Conservation (phyloP, 2,113 vertebrate genomes). For the Gavia stellata region DNA sequence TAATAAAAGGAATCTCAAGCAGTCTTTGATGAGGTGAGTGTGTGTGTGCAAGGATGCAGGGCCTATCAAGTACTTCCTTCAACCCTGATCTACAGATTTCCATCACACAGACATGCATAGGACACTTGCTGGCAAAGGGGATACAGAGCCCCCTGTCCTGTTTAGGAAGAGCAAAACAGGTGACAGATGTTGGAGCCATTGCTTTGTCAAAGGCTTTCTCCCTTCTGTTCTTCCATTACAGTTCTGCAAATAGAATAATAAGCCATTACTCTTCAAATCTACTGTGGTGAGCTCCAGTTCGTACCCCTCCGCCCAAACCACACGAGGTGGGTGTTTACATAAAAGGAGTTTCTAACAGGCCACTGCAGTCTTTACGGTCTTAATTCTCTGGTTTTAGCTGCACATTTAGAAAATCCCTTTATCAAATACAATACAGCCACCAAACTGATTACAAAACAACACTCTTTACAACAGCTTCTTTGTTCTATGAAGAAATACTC, state of each 20-base stretch:
- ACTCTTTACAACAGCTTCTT: background rate
- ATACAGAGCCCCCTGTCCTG: background rate
- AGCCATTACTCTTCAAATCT: background rate
- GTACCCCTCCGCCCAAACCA: background rate
- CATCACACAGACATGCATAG: background rate
- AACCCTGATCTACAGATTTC: background rate
- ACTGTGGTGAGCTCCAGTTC: background rate
- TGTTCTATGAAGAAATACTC: background rate
- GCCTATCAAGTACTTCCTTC: background rate
- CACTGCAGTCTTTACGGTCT: background rate
- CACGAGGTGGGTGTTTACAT: background rate
- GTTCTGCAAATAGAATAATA: conserved; percentile 28
- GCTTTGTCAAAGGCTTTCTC: background rate
- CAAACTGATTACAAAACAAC: background rate
- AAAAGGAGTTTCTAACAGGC: background rate
- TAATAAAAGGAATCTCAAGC: conserved; percentile 1
- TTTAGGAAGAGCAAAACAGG: background rate
- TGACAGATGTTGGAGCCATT: background rate
- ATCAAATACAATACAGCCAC: background rate
- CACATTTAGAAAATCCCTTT: background rate
- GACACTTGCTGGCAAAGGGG: background rate
- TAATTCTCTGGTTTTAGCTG: background rate
- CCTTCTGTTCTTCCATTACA: background rate
- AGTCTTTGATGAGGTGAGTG: background rate
- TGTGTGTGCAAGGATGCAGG: background rate